Base-by-base conservation (phyloP, 2,888 invertebrate genomes). In the Clivina fossor region DNA sequence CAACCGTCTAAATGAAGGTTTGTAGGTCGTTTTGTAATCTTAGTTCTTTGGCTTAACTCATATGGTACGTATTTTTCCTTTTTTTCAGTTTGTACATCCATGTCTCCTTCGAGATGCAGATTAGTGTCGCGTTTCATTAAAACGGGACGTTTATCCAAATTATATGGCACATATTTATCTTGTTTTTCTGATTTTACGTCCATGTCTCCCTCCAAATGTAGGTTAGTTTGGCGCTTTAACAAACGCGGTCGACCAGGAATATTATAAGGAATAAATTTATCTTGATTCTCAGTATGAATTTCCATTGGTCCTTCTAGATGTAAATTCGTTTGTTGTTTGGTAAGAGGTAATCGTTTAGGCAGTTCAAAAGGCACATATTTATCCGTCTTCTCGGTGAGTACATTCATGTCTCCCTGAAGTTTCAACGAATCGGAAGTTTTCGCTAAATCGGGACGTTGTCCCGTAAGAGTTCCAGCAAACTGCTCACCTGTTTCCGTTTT, bases 191-290 rank as follows among this genome's bases (percentile, higher is more conserved):
- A 72, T 47, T 64, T 66, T 4, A 66, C 68, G 18, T 68, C 67
- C 58, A 77, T 71, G 30, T 77, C 74, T 11, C 79, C 80, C 62
- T 78, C 78, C 63, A 78, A 69, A 61, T 72, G 75, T 51, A 80
- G 63, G 20, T 75, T 75, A 4, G 77, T 77, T 2, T 73, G 68
- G 54, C 73, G 68, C 54, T 74, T 72, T 3, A 69, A 67, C 7
- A 76, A 64, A 32, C 71, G 70, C 8, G 74, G 64, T 2, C 70
- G 65, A 47, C 72, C 71, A 9, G 62, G 58, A 4, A 73, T 71
- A 41, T 67, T 65, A 57, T 72, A 66, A 3, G 69, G 63, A 15
- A 71, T 65, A 56, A 71, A 75, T 9, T 66, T 58, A 16, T 72
- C 71, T 56, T 65, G 69, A 11, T 68, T 67, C 61, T 75, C 75